Percentiles rank a stretch among this genome's conserved stretches.
These are phyloP conservation scores for Carettochelys insculpta DNA, from an alignment of 2,113 vertebrate species.

Conservation along the genomic window DNA sequence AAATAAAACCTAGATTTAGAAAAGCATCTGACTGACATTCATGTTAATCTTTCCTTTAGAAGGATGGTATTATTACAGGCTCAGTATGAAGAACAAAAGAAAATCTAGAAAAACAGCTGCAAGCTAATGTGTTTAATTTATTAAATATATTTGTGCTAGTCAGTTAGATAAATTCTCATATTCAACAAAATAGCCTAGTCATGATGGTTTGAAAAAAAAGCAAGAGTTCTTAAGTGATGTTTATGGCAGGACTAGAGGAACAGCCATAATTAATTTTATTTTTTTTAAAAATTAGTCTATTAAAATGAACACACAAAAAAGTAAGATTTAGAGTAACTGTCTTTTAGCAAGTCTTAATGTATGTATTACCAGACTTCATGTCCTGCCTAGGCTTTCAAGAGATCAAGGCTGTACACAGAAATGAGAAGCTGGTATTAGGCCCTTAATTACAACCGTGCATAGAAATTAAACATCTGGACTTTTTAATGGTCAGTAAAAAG, in stretches of 20 bases:
- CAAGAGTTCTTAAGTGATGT: not conserved
- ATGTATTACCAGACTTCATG: not conserved
- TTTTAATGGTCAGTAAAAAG: constrained; percentile 22
- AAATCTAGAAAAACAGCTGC: not conserved
- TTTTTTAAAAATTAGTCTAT: not conserved
- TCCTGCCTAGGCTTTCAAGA: not conserved
- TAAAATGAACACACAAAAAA: not conserved
- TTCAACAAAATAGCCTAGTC: not conserved
- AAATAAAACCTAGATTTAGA: constrained; percentile 65
- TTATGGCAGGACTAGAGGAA: not conserved
- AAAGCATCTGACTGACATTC: constrained; percentile 34
- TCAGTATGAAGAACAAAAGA: not conserved
- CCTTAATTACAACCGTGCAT: not conserved
- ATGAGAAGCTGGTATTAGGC: not conserved
- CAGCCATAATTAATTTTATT: not conserved
- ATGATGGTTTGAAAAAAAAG: not conserved
- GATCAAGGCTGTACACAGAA: not conserved
- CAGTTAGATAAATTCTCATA: not conserved
- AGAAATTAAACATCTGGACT: not conserved
- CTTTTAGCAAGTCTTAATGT: not conserved
- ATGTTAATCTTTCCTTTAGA: constrained; percentile 58
- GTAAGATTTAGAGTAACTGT: not conserved
- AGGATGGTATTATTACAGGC: constrained; percentile 47
- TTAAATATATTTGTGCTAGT: not conserved
- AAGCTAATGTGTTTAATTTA: not conserved